phyloP scores from a whole-genome alignment of 2,888 invertebrate genomes.

The Adelognathus sp. region DNA sequence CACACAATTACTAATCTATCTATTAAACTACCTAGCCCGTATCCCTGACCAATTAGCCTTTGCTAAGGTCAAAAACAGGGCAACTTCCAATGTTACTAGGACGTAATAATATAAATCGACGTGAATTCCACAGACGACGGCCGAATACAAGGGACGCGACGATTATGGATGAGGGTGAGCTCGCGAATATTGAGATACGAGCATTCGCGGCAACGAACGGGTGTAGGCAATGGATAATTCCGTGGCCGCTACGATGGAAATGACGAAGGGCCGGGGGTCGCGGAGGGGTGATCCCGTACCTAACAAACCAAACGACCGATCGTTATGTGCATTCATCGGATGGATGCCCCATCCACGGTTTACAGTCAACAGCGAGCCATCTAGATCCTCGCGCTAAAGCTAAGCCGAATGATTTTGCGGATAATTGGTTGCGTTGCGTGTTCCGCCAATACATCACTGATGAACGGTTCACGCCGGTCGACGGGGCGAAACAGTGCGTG shows the following conservation, averaged over 20 bases:
- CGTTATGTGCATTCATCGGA: conserved; percentile 12
- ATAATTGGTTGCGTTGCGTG: not conserved
- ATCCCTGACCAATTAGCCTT: no score
- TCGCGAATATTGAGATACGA: conserved; percentile 39
- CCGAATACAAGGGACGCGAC: not conserved
- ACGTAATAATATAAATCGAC: no score
- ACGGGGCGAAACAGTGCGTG: no score
- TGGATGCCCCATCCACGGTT: not conserved
- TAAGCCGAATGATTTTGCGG: not conserved
- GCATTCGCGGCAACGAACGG: conserved; percentile 33
- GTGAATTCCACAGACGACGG: not conserved
- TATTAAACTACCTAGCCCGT: no score
- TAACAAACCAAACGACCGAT: not conserved
- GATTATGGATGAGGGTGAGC: not conserved
- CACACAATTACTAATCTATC: no score
- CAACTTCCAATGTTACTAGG: no score
- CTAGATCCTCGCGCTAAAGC: not conserved
- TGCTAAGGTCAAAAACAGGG: no score
- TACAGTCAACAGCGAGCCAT: not conserved
- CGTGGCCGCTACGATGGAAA: conserved; percentile 1
- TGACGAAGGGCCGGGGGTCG: not conserved
- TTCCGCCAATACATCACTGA: not conserved
- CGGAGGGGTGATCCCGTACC: not conserved
- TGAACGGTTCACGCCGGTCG: no score
- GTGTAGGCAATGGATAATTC: conserved; percentile 35